phyloP scores from a whole-genome alignment of 2,888 invertebrate genomes.

The Andrena minutula region DNA sequence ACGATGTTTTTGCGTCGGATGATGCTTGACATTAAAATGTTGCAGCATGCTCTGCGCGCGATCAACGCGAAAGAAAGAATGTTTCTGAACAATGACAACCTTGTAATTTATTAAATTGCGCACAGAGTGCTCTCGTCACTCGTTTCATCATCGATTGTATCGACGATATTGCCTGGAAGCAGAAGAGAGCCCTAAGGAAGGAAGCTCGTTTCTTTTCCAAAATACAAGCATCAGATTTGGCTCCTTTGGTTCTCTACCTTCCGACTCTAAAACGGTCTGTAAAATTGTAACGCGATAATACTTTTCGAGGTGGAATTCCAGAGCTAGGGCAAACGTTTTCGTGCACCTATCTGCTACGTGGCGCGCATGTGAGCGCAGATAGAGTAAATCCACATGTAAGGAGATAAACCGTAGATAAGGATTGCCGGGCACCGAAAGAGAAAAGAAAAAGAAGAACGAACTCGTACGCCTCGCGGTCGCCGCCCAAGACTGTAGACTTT shows the following conservation, averaged over 20 bases:
- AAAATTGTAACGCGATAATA: slow-evolving; percentile 38
- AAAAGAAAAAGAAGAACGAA: slow-evolving; percentile 8
- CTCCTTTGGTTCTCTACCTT: neutral
- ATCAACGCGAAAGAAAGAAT: neutral
- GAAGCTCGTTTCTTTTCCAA: neutral
- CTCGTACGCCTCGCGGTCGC: slow-evolving; percentile 20
- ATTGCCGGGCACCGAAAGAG: slow-evolving; percentile 32
- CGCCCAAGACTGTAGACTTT: slow-evolving; percentile 49
- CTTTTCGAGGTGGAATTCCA: slow-evolving; percentile 5
- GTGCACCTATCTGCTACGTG: slow-evolving; percentile 28
- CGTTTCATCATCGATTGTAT: neutral
- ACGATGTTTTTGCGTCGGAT: neutral
- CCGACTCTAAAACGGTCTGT: neutral
- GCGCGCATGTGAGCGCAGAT: slow-evolving; percentile 46
- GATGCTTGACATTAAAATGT: slow-evolving; percentile 11
- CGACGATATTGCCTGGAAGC: neutral
- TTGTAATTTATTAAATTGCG: slow-evolving; percentile 7
- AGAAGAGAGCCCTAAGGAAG: neutral
- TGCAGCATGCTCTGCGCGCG: neutral
- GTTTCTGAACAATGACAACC: neutral
- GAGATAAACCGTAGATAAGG: slow-evolving; percentile 67
- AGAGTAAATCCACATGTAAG: slow-evolving; percentile 57
- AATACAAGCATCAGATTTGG: neutral
- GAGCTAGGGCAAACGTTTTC: slow-evolving; percentile 11
- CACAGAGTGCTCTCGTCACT: neutral